Conservation (phyloP, 2,888 invertebrate species). For the Heliothis peltigera region DNA sequence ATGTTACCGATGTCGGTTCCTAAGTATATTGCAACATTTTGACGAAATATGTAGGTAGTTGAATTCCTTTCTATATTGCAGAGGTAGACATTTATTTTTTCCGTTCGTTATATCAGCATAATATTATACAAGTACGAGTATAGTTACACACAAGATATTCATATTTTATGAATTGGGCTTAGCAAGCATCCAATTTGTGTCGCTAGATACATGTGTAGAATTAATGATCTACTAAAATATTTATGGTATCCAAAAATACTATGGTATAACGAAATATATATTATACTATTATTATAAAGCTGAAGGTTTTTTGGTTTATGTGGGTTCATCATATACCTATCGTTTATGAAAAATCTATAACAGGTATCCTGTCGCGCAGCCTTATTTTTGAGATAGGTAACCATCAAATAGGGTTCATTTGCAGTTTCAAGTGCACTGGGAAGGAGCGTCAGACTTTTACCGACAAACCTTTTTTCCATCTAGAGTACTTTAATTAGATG, state of each 20-base stretch:
- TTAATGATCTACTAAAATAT: background rate
- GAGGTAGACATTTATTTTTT: background rate
- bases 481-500: too few species aligned
- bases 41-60: constrained; percentile 11
- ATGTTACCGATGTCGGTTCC: constrained; percentile 23
- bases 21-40: constrained; percentile 16
- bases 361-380: too few species aligned
- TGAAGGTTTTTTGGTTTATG: too few species aligned
- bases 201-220: constrained; percentile 1
- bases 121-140: background rate
- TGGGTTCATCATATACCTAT: too few species aligned
- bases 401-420: too few species aligned
- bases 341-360: too few species aligned
- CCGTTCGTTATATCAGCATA: background rate
- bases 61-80: constrained; percentile 22
- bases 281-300: too few species aligned
- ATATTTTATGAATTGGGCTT: constrained; percentile 13
- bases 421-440: too few species aligned
- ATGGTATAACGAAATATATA: background rate
- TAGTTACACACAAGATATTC: background rate
- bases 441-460: too few species aligned
- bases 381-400: too few species aligned
- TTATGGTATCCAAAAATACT: background rate
- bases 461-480: too few species aligned
- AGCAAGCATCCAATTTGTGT: background rate